Conservation (phyloP, 2,888 invertebrate genomes). For the Eilema sororculum region DNA sequence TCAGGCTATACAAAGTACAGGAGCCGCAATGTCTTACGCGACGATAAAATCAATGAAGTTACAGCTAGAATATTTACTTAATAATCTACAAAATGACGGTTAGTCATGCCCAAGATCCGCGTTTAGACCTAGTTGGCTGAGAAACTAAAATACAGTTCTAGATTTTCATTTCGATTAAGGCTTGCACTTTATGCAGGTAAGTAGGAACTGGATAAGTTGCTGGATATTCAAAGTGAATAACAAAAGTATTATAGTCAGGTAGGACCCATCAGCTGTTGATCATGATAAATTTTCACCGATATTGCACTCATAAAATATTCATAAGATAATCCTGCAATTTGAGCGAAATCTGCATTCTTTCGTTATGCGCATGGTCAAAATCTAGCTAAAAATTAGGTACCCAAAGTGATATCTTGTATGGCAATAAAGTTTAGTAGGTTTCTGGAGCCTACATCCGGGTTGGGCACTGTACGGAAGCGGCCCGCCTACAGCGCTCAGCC, state of each 20-base stretch:
- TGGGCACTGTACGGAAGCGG: slow-evolving; percentile 74
- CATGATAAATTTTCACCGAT: not conserved
- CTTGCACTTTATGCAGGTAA: not conserved
- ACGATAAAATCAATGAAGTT: slow-evolving; percentile 23
- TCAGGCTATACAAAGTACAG: slow-evolving; percentile 5
- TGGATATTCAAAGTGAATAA: not conserved
- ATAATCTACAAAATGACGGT: slow-evolving; percentile 64
- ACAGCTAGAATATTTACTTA: slow-evolving; percentile 54
- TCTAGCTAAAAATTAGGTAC: slow-evolving; percentile 44
- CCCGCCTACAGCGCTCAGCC: slow-evolving; percentile 73
- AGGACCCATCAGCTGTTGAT: not conserved
- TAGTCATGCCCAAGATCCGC: slow-evolving; percentile 73
- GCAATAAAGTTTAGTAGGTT: slow-evolving; percentile 66
- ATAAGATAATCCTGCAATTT: too few species aligned
- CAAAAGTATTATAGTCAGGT: not conserved
- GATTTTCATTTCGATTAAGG: slow-evolving; percentile 54
- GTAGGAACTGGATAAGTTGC: not conserved
- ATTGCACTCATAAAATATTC: not conserved
- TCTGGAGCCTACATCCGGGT: slow-evolving; percentile 75
- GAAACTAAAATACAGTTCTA: slow-evolving; percentile 59
- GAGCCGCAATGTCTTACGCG: slow-evolving; percentile 9
- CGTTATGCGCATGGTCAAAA: slow-evolving; percentile 22
- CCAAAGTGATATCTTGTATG: slow-evolving; percentile 36
- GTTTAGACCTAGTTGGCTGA: slow-evolving; percentile 70
- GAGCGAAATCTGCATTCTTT: too few species aligned